Base-by-base conservation (phyloP, 2,797 vertebrate genomes). In the Linurgus olivaceus region DNA sequence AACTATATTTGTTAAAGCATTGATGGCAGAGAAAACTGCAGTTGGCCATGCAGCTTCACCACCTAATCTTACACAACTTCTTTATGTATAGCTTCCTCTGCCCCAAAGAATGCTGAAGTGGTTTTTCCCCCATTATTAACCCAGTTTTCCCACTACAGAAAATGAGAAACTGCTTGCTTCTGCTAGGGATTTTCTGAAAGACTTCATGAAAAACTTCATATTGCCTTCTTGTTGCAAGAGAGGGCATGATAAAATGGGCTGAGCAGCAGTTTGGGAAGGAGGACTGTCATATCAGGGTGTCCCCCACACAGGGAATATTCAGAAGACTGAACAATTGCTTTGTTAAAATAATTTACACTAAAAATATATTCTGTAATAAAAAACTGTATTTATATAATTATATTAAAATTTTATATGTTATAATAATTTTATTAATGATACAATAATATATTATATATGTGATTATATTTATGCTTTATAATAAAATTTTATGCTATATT, bases 231-330 rank as follows among this genome's bases (percentile, higher is more conserved):
- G 7, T 6, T 72, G 42, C 33, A 42, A 33, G 62, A 10, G 10
- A 37, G 23, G 21, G 19, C n/a, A 38, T 0, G 1, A 26, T 11
- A 14, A 61, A 33, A 38, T 0, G 5, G 35, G 48, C 2, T 23
- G 47, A 45, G 42, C 85, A 77, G 70, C 0, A 3, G 29, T 29
- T 6, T 67, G n/a, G 12, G 44, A 23, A 73, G n/a, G 0, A 1
- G 55, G 40, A 17, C 12, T 11, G 1, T 55, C 3, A 0, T 24
- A 24, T 55, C 54, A 24, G 54, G 21, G 21, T 16, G 21, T 33
- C n/a, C 54, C n/a, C 14, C n/a, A 33, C 13, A 24, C 1, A 0
- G 54, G 1, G 3, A 55, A 33, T 33, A 55, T 23, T 55, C 9
- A 33, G 21, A 33, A 55, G n/a, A 21, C 14, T 33, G 21, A 55